Conservation (phyloP, 2,888 invertebrate genomes). For the Volucella zonaria region DNA sequence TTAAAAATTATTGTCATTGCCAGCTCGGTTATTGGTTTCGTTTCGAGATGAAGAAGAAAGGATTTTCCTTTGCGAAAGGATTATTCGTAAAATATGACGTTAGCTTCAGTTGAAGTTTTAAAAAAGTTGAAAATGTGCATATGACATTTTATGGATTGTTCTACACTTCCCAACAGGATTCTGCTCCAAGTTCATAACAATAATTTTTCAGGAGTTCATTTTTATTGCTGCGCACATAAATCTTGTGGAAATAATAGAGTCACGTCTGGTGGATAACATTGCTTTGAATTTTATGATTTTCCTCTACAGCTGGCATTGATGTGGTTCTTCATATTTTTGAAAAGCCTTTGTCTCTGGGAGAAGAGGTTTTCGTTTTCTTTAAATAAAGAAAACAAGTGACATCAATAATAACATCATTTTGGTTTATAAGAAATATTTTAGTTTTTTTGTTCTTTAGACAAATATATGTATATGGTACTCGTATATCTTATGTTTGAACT, state of each 20-base stretch:
- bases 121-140: conserved; percentile 61
- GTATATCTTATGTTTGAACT: too few relatives aligned
- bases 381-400: not conserved
- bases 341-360: conserved; percentile 9
- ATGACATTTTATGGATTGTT: conserved; percentile 58
- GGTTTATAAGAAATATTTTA: too few relatives aligned
- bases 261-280: conserved; percentile 72
- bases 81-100: conserved; percentile 57
- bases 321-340: not conserved
- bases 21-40: conserved; percentile 63
- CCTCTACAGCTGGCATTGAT: conserved; percentile 9
- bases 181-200: conserved; percentile 57
- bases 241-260: conserved; percentile 67
- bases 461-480: too few relatives aligned
- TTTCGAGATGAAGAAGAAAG: conserved; percentile 31
- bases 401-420: too few relatives aligned
- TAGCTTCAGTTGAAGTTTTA: conserved; percentile 28
- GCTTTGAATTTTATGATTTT: conserved; percentile 70
- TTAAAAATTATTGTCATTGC: conserved; percentile 60
- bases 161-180: conserved; percentile 1
- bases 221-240: conserved; percentile 65
- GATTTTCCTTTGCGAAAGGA: conserved; percentile 47
- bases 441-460: too few relatives aligned
- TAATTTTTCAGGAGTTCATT: conserved; percentile 58
- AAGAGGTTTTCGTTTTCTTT: conserved; percentile 1